Base-by-base conservation (phyloP, 2,113 vertebrate genomes). In the Spea bombifrons region DNA sequence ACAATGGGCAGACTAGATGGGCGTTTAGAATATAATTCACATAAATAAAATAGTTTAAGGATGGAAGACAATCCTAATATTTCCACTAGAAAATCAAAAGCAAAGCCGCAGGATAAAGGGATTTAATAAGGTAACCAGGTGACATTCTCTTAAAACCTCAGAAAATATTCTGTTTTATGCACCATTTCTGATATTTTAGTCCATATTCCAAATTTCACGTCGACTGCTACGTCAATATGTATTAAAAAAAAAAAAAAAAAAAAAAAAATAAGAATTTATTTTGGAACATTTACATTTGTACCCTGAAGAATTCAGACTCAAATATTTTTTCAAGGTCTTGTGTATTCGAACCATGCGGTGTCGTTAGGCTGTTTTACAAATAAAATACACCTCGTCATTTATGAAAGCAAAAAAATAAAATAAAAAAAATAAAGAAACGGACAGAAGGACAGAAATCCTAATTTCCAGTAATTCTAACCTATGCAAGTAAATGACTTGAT, bases 91-190 rank as follows among this genome's bases (percentile, higher is more conserved):
- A n/a, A n/a, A n/a, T n/a, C n/a, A n/a, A n/a, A n/a, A n/a, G 30
- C 30, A 30, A 30, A 30, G 94, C 92, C 7, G 50, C 50, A 53
- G 50, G 10, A 2, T 53, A 53, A 53, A 10, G 2, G 50, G 50
- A 53, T 53, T 53, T 8, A 1, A 53, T 7, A 7, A 53, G 1
- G 50, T 53, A 53, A 10, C 50, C 10, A 53, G 50, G 10, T 53
- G 3, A 53, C 1, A 8, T 53, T 53, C 1, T 8, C 7, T 53
- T 53, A 53, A 30, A 30, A 30, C 30, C 30, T 30, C 30, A 30
- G 30, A 30, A 30, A 53, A 8, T 53, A 53, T 53, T 53, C 10
- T 53, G 50, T 12, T 53, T 3, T 53, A 10, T 7, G 7, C 3
- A 8, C 1, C 50, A 8, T 53, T 12, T 53, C 50, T 53, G 7